Evolutionary conservation across 2,888 invertebrate genomes (phyloP), one percentile per base, ranked within the genome.

Genomic region (Lobophora halterata): DNA sequence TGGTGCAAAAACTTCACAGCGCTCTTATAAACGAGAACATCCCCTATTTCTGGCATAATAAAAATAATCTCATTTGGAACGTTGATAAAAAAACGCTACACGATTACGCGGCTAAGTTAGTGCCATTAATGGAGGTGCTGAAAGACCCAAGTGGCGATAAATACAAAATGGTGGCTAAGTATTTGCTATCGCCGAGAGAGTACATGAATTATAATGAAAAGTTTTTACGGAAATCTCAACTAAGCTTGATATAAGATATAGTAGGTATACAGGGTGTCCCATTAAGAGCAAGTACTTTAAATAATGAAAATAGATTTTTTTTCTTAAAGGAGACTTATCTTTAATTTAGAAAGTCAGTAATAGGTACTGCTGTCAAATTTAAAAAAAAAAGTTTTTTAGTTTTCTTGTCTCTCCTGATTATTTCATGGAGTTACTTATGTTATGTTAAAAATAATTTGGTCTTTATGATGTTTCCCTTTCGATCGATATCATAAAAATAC

Each of bases 11-110:
- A 28, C 66, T 90, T 2, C 49, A 72, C 11, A 32, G 60, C 0
- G 80, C 78, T 1, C 48, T 88, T 6, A 42, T 56, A 0, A 34
- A 31, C 0, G 55, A 64, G 0, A 54, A 53, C 1, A 80, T 90
- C 14, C 65, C 65, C 0, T 89, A 87, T 48, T 89, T 81, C 39
- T 90, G 90, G 90, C 78, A 89, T 31, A 53, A 54, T 1, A 50
- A 61, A 0, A 71, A 79, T 27, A 89, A 90, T 55, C 65, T 90
- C 4, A 62, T 90, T 0, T 69, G 53, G 0, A 39, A 53, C 2
- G 58, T 80, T 0, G 44, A 57, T 1, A 32, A 27, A 1, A 32
- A 37, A 1, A 35, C 49, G 0, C 40, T 79, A 1, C 47, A 53
- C 0, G 45, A 46, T 0, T 81, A 82, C 28, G 68, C 67, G 3